phyloP scores from a whole-genome alignment of 2,113 vertebrate species.

The Gorilla gorilla region DNA sequence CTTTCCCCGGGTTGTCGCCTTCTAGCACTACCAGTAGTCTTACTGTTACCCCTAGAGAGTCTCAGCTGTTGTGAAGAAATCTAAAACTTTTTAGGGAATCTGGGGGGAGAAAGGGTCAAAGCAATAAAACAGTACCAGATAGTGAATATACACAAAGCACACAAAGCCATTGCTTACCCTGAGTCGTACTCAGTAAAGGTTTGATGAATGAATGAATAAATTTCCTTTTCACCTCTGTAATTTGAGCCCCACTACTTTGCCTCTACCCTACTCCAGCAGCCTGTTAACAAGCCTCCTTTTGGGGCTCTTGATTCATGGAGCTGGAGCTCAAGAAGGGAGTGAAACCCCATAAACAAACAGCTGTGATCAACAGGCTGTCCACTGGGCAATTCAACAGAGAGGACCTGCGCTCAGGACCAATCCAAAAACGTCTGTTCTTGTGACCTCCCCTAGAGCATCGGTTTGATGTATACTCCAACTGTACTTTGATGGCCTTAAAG shows the following conservation, averaged over 20 bases:
- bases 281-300: not conserved
- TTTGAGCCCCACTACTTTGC: not conserved
- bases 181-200: not conserved
- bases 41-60: slow-evolving; percentile 20
- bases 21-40: slow-evolving; percentile 45
- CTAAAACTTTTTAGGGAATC: slow-evolving; percentile 17
- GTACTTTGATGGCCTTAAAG: not conserved
- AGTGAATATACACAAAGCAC: not conserved
- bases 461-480: not conserved
- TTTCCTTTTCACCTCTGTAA: not conserved
- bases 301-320: not conserved
- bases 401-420: not conserved
- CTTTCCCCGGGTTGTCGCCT: slow-evolving; percentile 37
- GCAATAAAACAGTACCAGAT: not conserved
- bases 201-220: not conserved
- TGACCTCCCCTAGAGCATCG: not conserved
- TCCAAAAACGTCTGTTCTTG: not conserved
- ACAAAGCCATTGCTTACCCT: not conserved
- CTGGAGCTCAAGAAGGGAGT: not conserved
- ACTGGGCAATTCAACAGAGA: not conserved
- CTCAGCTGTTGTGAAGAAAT: slow-evolving; percentile 65
- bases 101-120: not conserved
- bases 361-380: not conserved
- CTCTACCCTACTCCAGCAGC: not conserved
- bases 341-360: not conserved